Percentiles rank a stretch among this genome's conserved stretches.
These are phyloP conservation scores for Nixonia krombeini DNA, from an alignment of 1,140 invertebrate species.

Conservation along the genomic window DNA sequence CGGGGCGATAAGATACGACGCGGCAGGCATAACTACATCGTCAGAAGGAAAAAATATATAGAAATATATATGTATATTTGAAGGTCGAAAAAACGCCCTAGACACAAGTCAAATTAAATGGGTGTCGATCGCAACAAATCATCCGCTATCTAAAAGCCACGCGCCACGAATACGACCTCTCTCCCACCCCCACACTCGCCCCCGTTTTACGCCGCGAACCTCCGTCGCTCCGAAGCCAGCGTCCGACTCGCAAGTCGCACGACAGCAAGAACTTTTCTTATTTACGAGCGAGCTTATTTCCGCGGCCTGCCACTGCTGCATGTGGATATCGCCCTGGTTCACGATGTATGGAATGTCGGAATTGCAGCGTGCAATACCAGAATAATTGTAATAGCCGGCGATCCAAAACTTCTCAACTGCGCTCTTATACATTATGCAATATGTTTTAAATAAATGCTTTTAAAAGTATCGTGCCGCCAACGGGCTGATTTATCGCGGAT, in stretches of 20 bases:
- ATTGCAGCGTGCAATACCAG: constrained; percentile 16
- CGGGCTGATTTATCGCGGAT: too few species aligned
- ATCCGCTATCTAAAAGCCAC: constrained; percentile 49
- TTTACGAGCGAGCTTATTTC: constrained; percentile 55
- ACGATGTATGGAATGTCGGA: constrained; percentile 30
- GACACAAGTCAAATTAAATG: constrained; percentile 24
- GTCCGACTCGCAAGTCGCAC: not conserved
- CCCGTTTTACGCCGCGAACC: not conserved
- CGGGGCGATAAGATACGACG: not conserved
- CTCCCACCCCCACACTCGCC: too few species aligned
- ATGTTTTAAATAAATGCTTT: not conserved
- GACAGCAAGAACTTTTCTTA: constrained; percentile 52
- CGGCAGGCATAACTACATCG: not conserved
- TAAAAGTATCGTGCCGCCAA: too few species aligned
- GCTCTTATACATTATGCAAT: too few species aligned
- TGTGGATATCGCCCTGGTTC: constrained; percentile 47
- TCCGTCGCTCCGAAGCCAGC: too few species aligned
- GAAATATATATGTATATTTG: not conserved
- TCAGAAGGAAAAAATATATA: not conserved
- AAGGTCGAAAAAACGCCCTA: not conserved
- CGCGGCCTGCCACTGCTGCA: constrained; percentile 42
- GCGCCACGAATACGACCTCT: constrained; percentile 18
- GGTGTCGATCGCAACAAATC: constrained; percentile 47
- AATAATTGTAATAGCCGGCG: constrained; percentile 36
- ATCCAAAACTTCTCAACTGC: too few species aligned